These are phyloP conservation scores for Marmota monax DNA, from an alignment of 2,113 vertebrate species.

Conservation along the genomic window DNA sequence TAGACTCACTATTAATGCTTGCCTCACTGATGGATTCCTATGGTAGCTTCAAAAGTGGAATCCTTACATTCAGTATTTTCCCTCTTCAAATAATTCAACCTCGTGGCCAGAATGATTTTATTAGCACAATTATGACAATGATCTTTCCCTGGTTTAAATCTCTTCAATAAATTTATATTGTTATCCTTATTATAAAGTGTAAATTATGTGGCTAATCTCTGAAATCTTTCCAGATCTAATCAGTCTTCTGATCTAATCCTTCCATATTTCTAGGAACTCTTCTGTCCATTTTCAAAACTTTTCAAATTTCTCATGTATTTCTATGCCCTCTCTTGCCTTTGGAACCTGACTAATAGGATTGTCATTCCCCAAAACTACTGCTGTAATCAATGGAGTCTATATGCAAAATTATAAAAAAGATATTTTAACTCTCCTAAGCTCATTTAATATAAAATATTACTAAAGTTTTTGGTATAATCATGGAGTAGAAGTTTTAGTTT, in stretches of 20 bases:
- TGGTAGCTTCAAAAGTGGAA: neutral
- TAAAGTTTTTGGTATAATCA: neutral
- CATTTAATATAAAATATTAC: neutral
- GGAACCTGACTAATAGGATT: neutral
- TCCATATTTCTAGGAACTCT: no score
- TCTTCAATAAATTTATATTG: neutral
- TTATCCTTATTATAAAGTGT: neutral
- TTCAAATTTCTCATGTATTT: neutral
- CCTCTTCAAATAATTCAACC: neutral
- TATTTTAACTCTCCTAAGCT: neutral
- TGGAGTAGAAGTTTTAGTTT: neutral
- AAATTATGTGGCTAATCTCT: neutral
- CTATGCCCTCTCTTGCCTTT: neutral
- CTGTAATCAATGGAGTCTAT: neutral
- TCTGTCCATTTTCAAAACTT: no score
- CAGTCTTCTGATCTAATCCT: no score
- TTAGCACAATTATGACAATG: neutral
- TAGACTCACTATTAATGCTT: neutral
- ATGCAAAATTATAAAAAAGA: neutral
- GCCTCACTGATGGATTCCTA: neutral
- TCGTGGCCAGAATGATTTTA: neutral
- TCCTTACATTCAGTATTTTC: neutral
- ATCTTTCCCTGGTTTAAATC: neutral
- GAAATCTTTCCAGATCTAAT: neutral
- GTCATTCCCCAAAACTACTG: neutral